Base-by-base conservation (phyloP, 2,888 invertebrate genomes). In the Bedellia somnulentella region DNA sequence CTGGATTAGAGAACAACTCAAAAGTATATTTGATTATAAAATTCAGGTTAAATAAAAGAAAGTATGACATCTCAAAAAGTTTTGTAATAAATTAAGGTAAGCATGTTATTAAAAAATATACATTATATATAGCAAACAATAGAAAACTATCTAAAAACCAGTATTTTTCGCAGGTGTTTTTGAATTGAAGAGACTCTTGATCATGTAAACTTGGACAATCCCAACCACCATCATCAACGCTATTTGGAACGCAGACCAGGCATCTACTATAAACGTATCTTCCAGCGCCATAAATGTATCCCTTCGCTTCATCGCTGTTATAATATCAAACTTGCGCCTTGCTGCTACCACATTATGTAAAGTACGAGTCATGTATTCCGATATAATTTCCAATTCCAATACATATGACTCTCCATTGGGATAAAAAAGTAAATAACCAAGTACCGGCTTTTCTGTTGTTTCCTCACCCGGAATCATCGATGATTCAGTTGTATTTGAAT, bases 231-330 rank as follows among this genome's bases (percentile, higher is more conserved):
- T 41, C 87, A 93, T 88, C 13, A 88, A 76, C 15, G 68, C 47
- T 22, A 92, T 81, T 49, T 90, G 89, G 15, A 90, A 55, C 26
- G 81, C 53, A 0, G 90, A 90, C 83, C 89, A 90, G 29, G 81
- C 66, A 47, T 91, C 91, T 1, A 94, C 91, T 38, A 87, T 81
- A 37, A 85, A 85, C 45, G 83, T 89, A 49, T 89, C 92, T 41
- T 85, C 81, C 46, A 88, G 88, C 6, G 87, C 89, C 3, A 86
- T 47, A 52, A 90, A 88, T 30, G 88, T 80, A 56, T 93, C 93
- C n/a, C 90, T 68, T 0, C 89, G 83, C 57, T 91, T 92, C 34
- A 79, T 78, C 0, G 88, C 86, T 30, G 85, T 80, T 35, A 89
- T 71, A 34, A 81, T 48, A 42, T 87, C 86, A 45, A 88, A 80